These are phyloP conservation scores for Ctenicera cuprea DNA, from an alignment of 2,888 invertebrate genomes.

Conservation along the genomic window DNA sequence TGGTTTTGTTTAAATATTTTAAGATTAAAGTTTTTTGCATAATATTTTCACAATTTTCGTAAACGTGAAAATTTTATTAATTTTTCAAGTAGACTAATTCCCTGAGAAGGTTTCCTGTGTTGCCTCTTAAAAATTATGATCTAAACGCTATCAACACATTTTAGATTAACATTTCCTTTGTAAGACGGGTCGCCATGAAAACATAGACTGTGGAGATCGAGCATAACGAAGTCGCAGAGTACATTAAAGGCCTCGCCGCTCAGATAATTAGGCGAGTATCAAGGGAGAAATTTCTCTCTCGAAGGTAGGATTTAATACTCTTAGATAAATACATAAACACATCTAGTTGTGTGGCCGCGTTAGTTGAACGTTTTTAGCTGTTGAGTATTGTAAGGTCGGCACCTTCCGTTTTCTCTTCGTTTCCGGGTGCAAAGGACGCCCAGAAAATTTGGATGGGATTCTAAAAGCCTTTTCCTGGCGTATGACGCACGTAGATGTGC, in stretches of 20 bases:
- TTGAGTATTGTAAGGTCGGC: background rate
- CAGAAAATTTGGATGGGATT: constrained; percentile 35
- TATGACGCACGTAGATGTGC: constrained; percentile 32
- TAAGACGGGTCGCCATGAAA: constrained; percentile 7
- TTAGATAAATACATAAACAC: constrained; percentile 34
- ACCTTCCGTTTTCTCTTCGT: constrained; percentile 9
- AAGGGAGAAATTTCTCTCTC: constrained; percentile 25
- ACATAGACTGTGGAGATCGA: constrained; percentile 9
- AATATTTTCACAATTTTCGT: too few species aligned
- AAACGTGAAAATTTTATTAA: too few species aligned
- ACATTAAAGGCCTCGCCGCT: constrained; percentile 26
- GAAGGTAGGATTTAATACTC: constrained; percentile 31
- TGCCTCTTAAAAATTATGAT: background rate
- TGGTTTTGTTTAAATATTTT: too few species aligned
- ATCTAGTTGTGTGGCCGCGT: constrained; percentile 14
- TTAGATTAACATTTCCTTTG: constrained; percentile 1
- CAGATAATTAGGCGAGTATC: constrained; percentile 27
- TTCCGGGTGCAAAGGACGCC: background rate
- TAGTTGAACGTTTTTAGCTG: constrained; percentile 6
- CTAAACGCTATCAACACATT: constrained; percentile 12
- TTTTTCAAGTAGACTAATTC: background rate
- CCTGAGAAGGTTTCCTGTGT: background rate
- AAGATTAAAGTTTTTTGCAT: too few species aligned
- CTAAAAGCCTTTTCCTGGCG: constrained; percentile 32
- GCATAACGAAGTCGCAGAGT: constrained; percentile 26